Base-by-base conservation (phyloP, 1,140 invertebrate species). In the Sinonovacula constricta region DNA sequence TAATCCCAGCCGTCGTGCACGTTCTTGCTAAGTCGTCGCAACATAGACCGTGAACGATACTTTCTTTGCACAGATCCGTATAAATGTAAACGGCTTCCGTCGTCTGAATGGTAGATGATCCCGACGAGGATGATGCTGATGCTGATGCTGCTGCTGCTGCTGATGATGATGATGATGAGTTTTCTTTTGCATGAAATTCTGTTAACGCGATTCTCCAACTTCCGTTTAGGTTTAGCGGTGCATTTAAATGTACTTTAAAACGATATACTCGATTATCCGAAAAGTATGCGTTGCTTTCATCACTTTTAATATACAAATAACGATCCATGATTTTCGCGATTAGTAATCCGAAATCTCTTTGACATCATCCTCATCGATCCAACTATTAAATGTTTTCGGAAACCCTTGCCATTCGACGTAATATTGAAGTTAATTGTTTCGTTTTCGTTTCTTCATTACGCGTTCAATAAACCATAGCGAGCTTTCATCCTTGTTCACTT, bases 191-290 rank as follows among this genome's bases (percentile, higher is more conserved):
- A 39, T 59, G n/a, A n/a, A 5, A 74, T 45, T n/a, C n/a, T n/a
- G n/a, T n/a, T n/a, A n/a, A n/a, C n/a, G n/a, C n/a, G n/a, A n/a
- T n/a, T 68, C 63, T 80, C 78, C 78, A 80, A 14, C 24, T 36
- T 5, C 78, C 70, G 2, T 74, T 15, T 18, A 80, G 68, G 15
- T 22, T 67, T 53, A 80, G n/a, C 54, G 66, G 59, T 18, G 39
- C 2, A 22, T 45, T 45, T 3, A 67, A 69, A 60, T 69, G 60
- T 30, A 53, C 54, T 54, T 63, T 59, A 63, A 80, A 80, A 51
- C 24, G 30, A 71, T 56, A 71, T n/a, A 59, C 5, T 57, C 66
- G 66, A 56, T 81, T 81, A 5, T 66, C n/a, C n/a, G 59, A 28
- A 59, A 76, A 76, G 49, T 71, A 70, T 1, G 33, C 66, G 24